Evolutionary conservation across 2,113 vertebrate species (phyloP), one percentile per base, ranked within the genome.

Genomic region (Triplophysa dalaica): DNA sequence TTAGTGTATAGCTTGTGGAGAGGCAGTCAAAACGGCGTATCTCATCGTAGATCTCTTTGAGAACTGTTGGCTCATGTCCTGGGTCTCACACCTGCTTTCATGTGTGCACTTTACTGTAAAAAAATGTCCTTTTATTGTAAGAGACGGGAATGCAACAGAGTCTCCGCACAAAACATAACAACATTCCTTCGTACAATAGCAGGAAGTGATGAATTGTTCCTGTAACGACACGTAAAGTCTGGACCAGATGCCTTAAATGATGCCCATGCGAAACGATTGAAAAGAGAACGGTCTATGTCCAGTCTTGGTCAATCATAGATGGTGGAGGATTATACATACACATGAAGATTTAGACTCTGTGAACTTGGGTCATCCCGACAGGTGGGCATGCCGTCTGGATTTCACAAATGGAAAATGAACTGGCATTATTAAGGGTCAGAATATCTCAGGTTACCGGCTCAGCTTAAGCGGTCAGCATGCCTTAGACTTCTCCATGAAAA

Each of bases 121-220:
- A 80, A 80, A 81, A 62, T 52, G 70, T 12, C 5, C 14, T 77
- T 70, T 75, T n/a, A 69, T 84, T 56, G 74, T 56, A 84, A 76
- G 74, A 65, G 9, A 6, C 21, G 19, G 11, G 48, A 48, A 82
- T 80, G 85, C 84, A 79, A 83, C 77, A 79, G 4, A 38, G 77
- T 68, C 26, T 78, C 64, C 54, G 54, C 11, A 10, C 33, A 82
- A 68, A 68, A 66, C 63, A 86, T 45, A 85, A 48, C 61, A 78
- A 82, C 88, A 90, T 92, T 92, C 90, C 89, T 87, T 62, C 63
- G 79, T 74, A 91, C 90, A 92, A 92, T 91, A 65, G 33, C 86
- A 91, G 90, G 89, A 92, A 91, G 86, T 77, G 67, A 62, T 75
- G 75, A 62, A 87, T 86, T 86, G 82, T 83, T 89, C 74, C 70